phyloP scores from a whole-genome alignment of 2,888 invertebrate genomes.

The Anagyrus pseudococci region DNA sequence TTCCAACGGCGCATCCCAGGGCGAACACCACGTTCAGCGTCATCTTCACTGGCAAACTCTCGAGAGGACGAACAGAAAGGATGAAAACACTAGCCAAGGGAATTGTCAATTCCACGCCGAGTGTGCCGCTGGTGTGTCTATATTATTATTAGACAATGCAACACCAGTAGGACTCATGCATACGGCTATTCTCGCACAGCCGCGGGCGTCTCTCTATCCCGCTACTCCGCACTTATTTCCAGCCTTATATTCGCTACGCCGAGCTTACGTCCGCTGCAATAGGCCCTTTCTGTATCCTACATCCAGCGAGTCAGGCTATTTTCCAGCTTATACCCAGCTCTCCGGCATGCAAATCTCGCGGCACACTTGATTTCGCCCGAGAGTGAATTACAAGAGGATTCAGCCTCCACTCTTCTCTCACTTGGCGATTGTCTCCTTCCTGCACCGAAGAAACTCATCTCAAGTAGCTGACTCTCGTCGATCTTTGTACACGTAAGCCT shows the following conservation, averaged over 20 bases:
- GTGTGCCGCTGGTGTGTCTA: too few species aligned
- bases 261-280: neutral
- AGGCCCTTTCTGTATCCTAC: neutral
- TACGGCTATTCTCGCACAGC: constrained; percentile 44
- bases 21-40: too few species aligned
- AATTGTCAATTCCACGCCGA: too few species aligned
- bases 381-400: constrained; percentile 40
- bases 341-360: constrained; percentile 58
- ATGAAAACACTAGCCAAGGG: too few species aligned
- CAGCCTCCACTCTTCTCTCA: neutral
- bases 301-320: constrained; percentile 48
- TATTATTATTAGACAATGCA: constrained; percentile 55
- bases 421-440: too few species aligned
- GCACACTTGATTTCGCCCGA: constrained; percentile 58
- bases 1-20: too few species aligned
- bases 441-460: too few species aligned
- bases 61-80: too few species aligned
- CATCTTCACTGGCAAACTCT: too few species aligned
- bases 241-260: constrained; percentile 36
- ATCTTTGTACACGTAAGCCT: too few species aligned
- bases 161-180: constrained; percentile 47
- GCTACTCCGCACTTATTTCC: constrained; percentile 36
- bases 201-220: neutral
- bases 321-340: constrained; percentile 57
- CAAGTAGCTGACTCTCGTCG: too few species aligned